Base-by-base conservation (phyloP, 1,140 invertebrate genomes). In the Drosophila nannoptera region DNA sequence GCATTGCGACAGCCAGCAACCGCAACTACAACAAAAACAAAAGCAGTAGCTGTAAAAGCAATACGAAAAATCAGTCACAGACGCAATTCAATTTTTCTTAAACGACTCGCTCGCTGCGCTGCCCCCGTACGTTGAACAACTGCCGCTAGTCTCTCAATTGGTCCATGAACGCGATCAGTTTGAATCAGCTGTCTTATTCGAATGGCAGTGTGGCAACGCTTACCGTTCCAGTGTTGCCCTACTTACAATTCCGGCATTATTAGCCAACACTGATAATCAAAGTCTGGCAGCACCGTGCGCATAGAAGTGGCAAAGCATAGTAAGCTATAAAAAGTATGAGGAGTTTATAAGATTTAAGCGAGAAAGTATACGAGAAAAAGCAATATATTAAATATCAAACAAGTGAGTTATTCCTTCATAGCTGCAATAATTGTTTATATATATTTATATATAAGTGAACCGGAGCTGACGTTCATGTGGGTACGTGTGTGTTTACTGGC, bases 141-240 rank as follows among this genome's bases (percentile, higher is more conserved):
- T 61, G 61, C 16, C 40, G 55, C 38, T 29, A 35, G 35, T 29
- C 61, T 55, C 33, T 22, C 61, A 77, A 77, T 76, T 77, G 73
- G 77, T 69, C 69, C 68, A 72, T 62, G 71, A 50, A 32, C 6
- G 12, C 67, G 77, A 76, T 66, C 73, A 38, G 31, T 69, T 42
- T 11, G 33, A 63, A 74, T 49, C 58, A 80, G 64, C 74, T 74
- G 61, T 56, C 33, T 38, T 45, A 46, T 49, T 46, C 22, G 40
- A 2, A 12, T 31, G 11, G 0, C 8, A 2, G 53, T 63, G 14
- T 66, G 69, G 73, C 64, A 68, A 49, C 56, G 14, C 50, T 7
- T 29, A 6, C 22, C 32, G 6, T 5, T 4, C 5, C 14, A 31
- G 8, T 5, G 46, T 36, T 46, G 69, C 58, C 59, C 49, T 32